A percentile compares a stretch with the other conserved stretches of the same genome.
These are phyloP conservation scores for Clusia tigrina DNA, from an alignment of 2,888 invertebrate genomes.

Conservation along the genomic window DNA sequence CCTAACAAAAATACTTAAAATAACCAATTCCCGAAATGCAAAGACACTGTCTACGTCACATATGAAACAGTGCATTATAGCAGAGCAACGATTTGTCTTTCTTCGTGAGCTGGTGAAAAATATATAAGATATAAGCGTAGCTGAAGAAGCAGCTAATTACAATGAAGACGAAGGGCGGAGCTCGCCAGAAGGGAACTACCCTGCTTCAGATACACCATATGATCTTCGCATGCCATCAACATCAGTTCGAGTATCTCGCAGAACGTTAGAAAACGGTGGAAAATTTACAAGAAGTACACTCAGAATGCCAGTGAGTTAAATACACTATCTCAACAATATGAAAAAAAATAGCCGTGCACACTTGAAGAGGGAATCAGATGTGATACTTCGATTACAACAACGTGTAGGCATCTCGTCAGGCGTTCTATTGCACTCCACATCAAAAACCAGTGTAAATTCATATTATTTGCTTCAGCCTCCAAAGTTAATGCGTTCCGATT, in stretches of 20 bases:
- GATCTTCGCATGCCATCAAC: conserved; percentile 63
- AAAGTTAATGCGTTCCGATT: conserved; percentile 52
- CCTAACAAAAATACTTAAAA: conserved; percentile 85
- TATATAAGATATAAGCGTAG: conserved; percentile 63
- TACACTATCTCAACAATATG: too few relatives aligned
- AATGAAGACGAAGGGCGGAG: conserved; percentile 48
- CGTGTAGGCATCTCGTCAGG: too few relatives aligned
- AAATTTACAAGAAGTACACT: too few relatives aligned
- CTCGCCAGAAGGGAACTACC: conserved; percentile 57
- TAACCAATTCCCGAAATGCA: conserved; percentile 86
- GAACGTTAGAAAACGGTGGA: conserved; percentile 30
- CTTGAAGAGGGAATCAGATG: too few relatives aligned
- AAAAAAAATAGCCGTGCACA: too few relatives aligned
- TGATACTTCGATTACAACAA: too few relatives aligned
- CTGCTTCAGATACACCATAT: conserved; percentile 60
- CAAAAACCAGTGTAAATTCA: conserved; percentile 27
- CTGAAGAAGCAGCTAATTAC: conserved; percentile 56
- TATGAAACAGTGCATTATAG: conserved; percentile 93
- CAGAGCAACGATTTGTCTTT: conserved; percentile 92
- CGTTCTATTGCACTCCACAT: too few relatives aligned
- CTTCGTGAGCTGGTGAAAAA: conserved; percentile 81
- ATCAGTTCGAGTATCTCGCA: conserved; percentile 40
- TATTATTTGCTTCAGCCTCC: conserved; percentile 37
- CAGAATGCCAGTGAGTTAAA: too few relatives aligned
- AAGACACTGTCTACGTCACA: conserved; percentile 94